These are phyloP conservation scores for Grus americana DNA, from an alignment of 2,113 vertebrate genomes.

Conservation along the genomic window DNA sequence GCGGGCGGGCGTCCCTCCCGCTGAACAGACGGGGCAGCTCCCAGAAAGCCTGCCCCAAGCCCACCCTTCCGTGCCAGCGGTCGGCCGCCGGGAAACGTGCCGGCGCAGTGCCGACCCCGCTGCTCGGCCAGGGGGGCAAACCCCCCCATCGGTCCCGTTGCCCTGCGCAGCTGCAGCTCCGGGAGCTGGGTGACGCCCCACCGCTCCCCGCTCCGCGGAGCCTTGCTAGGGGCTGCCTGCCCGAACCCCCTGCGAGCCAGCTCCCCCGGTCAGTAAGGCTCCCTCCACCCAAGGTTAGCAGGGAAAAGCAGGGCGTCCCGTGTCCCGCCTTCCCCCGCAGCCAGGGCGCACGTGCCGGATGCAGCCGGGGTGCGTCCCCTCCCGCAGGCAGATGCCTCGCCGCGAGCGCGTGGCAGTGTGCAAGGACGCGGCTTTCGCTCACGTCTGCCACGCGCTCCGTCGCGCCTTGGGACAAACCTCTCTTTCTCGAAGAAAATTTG, in stretches of 20 bases:
- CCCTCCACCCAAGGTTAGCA: neutral
- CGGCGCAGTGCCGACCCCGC: neutral
- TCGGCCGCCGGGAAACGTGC: rapidly evolving
- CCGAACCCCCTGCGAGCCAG: neutral
- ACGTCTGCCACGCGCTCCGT: rapidly evolving
- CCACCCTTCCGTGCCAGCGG: neutral
- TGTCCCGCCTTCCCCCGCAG: neutral
- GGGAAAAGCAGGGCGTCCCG: neutral
- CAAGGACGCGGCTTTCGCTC: neutral
- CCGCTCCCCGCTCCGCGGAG: neutral
- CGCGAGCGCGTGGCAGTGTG: neutral
- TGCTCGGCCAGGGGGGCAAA: too few species aligned
- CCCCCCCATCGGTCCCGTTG: neutral
- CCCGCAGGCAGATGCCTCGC: neutral
- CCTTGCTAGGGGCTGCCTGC: neutral
- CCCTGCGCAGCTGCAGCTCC: too few species aligned
- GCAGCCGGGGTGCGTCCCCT: too few species aligned
- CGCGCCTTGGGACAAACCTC: too few species aligned
- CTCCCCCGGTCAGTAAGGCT: neutral
- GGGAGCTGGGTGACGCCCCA: neutral
- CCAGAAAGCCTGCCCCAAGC: neutral
- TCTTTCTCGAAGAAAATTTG: neutral
- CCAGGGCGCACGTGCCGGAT: neutral
- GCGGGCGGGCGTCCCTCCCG: neutral
- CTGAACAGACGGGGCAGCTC: neutral